A percentile compares a stretch with the other conserved stretches of the same genome.
Evolutionary conservation across 2,113 vertebrate genomes (phyloP).

Genomic region (Ivindomyrus marchei): DNA sequence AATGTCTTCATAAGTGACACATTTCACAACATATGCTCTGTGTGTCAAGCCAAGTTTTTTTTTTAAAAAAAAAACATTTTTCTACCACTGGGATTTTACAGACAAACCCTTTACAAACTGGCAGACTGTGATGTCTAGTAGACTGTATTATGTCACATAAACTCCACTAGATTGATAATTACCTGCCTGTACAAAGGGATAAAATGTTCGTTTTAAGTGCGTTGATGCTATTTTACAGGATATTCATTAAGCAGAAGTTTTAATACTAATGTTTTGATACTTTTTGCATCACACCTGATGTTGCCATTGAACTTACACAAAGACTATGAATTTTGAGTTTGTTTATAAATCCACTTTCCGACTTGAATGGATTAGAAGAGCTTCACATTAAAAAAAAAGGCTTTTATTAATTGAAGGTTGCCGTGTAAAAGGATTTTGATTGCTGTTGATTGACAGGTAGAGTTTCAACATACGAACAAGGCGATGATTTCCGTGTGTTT

Average conservation of each 20-base stretch:
- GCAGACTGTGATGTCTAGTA: neutral
- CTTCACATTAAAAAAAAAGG: neutral
- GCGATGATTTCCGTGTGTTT: neutral
- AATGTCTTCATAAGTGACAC: neutral
- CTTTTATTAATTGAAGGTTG: neutral
- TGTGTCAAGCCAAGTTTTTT: neutral
- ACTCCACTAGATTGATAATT: neutral
- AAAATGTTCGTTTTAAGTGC: neutral
- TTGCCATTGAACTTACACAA: neutral
- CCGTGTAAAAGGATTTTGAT: neutral
- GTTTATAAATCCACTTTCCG: neutral
- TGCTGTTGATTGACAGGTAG: neutral
- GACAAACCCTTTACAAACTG: neutral
- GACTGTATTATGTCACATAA: neutral
- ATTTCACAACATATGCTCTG: neutral
- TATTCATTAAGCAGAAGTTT: neutral
- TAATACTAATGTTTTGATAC: neutral
- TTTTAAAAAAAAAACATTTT: neutral
- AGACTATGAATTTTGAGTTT: neutral
- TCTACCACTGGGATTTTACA: neutral
- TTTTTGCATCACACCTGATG: neutral
- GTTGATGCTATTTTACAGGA: neutral
- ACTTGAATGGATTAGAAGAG: neutral
- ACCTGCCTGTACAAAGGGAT: neutral
- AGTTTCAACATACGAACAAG: neutral